A percentile compares a stretch with the other conserved stretches of the same genome.
phyloP scores from a whole-genome alignment of 2,888 invertebrate species.

The Pyrochroa serraticornis region DNA sequence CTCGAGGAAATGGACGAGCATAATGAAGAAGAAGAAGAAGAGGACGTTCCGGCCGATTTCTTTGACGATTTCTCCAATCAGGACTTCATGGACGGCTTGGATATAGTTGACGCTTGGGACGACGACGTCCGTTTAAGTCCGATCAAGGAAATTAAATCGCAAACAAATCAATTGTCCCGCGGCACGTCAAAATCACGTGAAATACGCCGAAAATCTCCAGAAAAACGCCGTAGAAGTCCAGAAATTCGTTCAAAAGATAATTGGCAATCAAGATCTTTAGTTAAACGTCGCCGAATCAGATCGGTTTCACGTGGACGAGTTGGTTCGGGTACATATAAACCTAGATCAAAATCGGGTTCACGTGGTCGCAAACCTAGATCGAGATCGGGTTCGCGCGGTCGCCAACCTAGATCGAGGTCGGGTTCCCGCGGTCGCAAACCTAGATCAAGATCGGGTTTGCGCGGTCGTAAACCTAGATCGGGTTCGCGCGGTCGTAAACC shows the following conservation, averaged over 20 bases:
- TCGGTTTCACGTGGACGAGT: too few species aligned
- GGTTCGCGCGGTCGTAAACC: slow-evolving; percentile 10
- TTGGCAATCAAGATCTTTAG: slow-evolving; percentile 10
- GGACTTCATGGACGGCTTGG: slow-evolving; percentile 57
- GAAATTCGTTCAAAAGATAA: background rate
- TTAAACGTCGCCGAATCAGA: slow-evolving; percentile 9
- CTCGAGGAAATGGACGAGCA: slow-evolving; percentile 1
- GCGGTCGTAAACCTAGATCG: slow-evolving; percentile 15
- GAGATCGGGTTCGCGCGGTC: slow-evolving; percentile 9
- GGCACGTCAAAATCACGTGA: background rate
- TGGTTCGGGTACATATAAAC: too few species aligned
- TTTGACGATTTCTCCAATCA: slow-evolving; percentile 57
- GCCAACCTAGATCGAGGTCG: slow-evolving; percentile 16
- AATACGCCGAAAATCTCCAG: slow-evolving; percentile 13
- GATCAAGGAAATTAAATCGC: background rate
- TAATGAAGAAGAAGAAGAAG: slow-evolving; percentile 43
- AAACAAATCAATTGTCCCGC: slow-evolving; percentile 1
- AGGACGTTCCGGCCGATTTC: slow-evolving; percentile 56
- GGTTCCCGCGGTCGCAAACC: too few species aligned
- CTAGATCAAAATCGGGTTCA: too few species aligned
- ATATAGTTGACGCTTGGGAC: slow-evolving; percentile 56
- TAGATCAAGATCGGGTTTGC: background rate
- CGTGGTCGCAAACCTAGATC: too few species aligned
- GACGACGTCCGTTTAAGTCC: slow-evolving; percentile 31
- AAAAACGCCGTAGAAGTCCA: slow-evolving; percentile 2